Conservation (phyloP, 2,113 vertebrate genomes). For the Desmodus rotundus region DNA sequence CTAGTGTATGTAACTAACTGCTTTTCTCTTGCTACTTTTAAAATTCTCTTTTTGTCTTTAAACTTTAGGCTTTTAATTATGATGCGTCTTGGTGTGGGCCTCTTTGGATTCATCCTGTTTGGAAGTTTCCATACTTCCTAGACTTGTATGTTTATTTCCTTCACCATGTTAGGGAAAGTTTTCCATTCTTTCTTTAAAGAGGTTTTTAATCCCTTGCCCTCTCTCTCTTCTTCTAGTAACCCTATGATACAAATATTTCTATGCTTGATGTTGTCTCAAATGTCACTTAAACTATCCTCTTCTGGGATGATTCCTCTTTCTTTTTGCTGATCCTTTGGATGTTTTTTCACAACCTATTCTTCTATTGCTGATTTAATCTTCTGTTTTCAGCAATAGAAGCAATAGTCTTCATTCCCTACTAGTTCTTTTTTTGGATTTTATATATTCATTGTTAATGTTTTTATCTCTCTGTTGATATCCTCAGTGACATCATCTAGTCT, state of each 20-base stretch:
- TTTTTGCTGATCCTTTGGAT: neutral
- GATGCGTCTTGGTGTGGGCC: neutral
- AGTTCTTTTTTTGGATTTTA: neutral
- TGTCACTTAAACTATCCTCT: neutral
- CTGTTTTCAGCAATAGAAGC: too few species aligned
- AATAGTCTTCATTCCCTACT: neutral
- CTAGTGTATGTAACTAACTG: neutral
- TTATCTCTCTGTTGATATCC: neutral
- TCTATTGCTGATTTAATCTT: neutral
- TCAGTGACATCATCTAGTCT: neutral
- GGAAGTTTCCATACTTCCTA: neutral
- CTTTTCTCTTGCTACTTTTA: neutral
- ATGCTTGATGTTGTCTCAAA: neutral
- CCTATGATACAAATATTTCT: neutral
- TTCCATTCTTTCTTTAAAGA: neutral
- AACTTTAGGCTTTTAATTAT: neutral
- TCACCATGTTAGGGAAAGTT: neutral
- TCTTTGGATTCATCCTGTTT: neutral
- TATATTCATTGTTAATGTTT: neutral
- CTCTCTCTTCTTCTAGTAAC: neutral
- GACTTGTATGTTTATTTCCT: neutral
- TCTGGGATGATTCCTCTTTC: neutral
- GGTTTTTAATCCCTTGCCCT: neutral
- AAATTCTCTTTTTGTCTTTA: neutral
- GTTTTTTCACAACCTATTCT: neutral